phyloP scores from a whole-genome alignment of 2,888 invertebrate genomes.

The Morpho deidamia region DNA sequence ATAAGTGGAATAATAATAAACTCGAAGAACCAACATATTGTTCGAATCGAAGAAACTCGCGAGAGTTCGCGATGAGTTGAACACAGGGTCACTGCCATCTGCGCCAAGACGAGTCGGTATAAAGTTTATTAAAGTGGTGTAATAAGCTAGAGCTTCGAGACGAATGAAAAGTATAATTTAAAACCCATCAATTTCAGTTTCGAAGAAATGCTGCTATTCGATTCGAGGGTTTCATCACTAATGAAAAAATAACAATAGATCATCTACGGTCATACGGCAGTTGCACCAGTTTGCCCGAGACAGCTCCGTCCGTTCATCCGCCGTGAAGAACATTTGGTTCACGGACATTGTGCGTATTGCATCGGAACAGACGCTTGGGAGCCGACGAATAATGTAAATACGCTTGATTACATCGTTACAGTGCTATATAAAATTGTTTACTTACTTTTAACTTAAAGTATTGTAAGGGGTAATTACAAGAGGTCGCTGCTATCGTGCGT shows the following conservation, averaged over 20 bases:
- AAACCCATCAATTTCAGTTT: not conserved
- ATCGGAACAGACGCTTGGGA: conserved; percentile 9
- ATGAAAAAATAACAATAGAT: conserved; percentile 70
- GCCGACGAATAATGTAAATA: conserved; percentile 6
- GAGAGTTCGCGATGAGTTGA: too few species aligned
- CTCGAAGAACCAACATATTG: too few species aligned
- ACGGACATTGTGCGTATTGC: conserved; percentile 41
- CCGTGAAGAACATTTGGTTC: conserved; percentile 68
- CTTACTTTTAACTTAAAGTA: too few species aligned
- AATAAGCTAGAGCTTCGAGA: not conserved
- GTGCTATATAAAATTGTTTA: too few species aligned
- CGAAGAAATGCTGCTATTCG: conserved; percentile 1
- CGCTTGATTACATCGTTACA: not conserved
- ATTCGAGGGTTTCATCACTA: conserved; percentile 42
- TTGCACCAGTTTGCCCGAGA: conserved; percentile 34
- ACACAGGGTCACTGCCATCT: too few species aligned
- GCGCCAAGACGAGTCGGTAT: too few species aligned
- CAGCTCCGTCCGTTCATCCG: conserved; percentile 34
- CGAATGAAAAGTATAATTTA: not conserved
- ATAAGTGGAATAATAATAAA: too few species aligned
- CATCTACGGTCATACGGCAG: conserved; percentile 36
- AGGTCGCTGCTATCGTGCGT: too few species aligned
- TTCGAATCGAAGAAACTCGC: too few species aligned
- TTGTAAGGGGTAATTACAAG: too few species aligned
- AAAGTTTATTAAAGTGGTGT: too few species aligned